Base-by-base conservation (phyloP, 92 coral and sea anemone genomes). In the Ricordea florida region DNA sequence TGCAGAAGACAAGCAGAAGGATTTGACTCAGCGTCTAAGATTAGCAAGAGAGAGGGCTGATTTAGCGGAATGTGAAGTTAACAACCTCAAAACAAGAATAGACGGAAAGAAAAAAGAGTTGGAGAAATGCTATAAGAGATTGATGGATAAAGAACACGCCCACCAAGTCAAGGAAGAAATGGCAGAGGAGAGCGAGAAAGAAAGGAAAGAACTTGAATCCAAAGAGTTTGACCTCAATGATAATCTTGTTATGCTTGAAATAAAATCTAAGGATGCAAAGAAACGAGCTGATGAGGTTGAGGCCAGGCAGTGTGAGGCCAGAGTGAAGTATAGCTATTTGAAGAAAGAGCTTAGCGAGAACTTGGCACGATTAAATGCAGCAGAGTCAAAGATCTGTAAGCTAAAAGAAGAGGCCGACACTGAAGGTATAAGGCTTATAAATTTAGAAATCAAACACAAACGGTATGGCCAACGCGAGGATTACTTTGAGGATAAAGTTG, bases 111-210 rank as follows among this genome's bases (percentile, higher is more conserved):
- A 69, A 48, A 46, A 58, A 32, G 61, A 88, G 28, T 42, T 87
- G 47, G 86, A 67, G 35, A 83, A 69, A 55, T 25, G 50, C 10
- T 50, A 80, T 36, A 81, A 55, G 10, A 66, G 41, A 17, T 45
- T 67, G 40, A 57, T 74, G 37, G 83, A 78, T 3, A 60, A 69
- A 45, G 20, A 80, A 18, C 20, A 59, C 22, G 60, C 75, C 15
- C 72, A 83, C 16, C 48, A 64, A 33, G 93, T 90, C 20, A 89
- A 88, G 58, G 85, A 84, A 69, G 81, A 84, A 44, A 81, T 79
- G 30, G 88, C 90, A 4, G 97, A 91, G 50, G 93, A 87, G 62
- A 91, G 97, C 30, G 97, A 91, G 72, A 88, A 87, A 28, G 80
- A 73, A 5, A 84, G 97, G 29, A 91, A 91, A 69, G 61, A 40